Evolutionary conservation across 2,888 invertebrate genomes (phyloP).

Genomic region (Tromatobia lineatoria): DNA sequence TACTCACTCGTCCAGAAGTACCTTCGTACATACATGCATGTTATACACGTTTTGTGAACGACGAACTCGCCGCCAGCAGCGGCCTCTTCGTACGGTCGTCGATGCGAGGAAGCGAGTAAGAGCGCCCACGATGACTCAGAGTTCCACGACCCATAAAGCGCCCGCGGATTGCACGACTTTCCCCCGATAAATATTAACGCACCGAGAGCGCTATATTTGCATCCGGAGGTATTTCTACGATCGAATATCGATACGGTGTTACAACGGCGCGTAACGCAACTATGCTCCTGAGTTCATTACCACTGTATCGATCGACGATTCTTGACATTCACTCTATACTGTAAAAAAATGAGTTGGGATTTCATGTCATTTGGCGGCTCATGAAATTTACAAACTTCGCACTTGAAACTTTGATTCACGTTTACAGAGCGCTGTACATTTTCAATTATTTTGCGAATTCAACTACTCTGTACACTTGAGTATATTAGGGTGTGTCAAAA

Average conservation of each 20-base stretch:
- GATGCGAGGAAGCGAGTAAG: constrained; percentile 18
- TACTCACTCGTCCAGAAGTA: background rate
- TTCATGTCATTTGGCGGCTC: too few species aligned
- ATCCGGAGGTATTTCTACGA: constrained; percentile 55
- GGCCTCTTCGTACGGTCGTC: constrained; percentile 20
- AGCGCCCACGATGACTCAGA: constrained; percentile 62
- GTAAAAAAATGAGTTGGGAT: too few species aligned
- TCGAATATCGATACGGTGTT: constrained; percentile 45
- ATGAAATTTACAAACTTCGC: too few species aligned
- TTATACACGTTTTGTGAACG: constrained; percentile 41
- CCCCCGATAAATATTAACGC: constrained; percentile 70
- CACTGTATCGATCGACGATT: background rate
- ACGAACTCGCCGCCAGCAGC: constrained; percentile 26
- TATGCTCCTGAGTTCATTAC: constrained; percentile 18
- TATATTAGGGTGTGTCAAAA: too few species aligned
- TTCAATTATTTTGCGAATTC: too few species aligned
- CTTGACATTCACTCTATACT: background rate
- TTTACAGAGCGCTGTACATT: too few species aligned
- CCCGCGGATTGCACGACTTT: constrained; percentile 65
- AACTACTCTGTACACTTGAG: too few species aligned
- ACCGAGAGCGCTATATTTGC: constrained; percentile 57
- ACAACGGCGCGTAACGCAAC: constrained; percentile 17
- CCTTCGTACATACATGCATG: constrained; percentile 22
- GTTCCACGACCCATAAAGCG: constrained; percentile 70
- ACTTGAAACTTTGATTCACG: too few species aligned